Evolutionary conservation across 2,888 invertebrate genomes (phyloP).

Genomic region (Clanis bilineata): DNA sequence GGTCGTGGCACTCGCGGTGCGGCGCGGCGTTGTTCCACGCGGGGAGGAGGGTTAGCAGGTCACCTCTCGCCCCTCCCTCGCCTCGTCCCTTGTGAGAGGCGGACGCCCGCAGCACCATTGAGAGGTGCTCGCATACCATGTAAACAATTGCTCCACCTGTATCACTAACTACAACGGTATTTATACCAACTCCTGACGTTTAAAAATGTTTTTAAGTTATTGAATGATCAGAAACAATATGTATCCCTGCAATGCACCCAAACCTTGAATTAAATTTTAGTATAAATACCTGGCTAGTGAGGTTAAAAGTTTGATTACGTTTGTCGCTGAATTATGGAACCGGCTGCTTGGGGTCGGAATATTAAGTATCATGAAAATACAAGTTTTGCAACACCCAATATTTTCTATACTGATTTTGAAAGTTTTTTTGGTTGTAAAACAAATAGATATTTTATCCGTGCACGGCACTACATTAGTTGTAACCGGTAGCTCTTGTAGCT

Average conservation of each 20-base stretch:
- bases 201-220: neutral
- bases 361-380: neutral
- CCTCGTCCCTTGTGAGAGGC: slow-evolving; percentile 30
- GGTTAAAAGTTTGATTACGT: neutral
- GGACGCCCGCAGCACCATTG: slow-evolving; percentile 57
- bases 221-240: neutral
- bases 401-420: neutral
- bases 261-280: neutral
- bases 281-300: neutral
- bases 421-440: too few relatives aligned
- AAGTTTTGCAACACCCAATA: neutral
- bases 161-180: slow-evolving; percentile 33
- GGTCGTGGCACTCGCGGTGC: too few relatives aligned
- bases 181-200: neutral
- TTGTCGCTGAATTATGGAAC: neutral
- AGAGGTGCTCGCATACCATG: slow-evolving; percentile 53
- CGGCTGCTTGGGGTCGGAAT: neutral
- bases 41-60: slow-evolving; percentile 50
- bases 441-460: too few relatives aligned
- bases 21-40: slow-evolving; percentile 31
- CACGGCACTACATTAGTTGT: too few relatives aligned
- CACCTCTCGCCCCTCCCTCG: slow-evolving; percentile 55
- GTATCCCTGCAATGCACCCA: neutral
- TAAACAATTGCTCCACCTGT: slow-evolving; percentile 72
- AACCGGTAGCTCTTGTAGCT: too few relatives aligned